These are phyloP conservation scores for Drosophila novamexicana DNA, from an alignment of 1,140 invertebrate genomes.

Conservation along the genomic window DNA sequence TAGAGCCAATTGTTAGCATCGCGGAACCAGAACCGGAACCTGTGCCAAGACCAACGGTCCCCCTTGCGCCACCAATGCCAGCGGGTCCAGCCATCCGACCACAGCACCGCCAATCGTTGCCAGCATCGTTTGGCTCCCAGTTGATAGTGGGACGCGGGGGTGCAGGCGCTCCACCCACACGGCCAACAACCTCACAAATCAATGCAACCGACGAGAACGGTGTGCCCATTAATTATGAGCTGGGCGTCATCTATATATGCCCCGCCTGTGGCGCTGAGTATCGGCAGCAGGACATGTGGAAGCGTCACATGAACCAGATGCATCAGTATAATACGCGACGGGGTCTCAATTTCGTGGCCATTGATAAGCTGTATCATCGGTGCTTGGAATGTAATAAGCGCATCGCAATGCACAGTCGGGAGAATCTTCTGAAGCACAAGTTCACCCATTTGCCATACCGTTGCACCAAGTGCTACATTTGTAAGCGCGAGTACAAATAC, in stretches of 20 bases:
- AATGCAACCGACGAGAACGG: conserved; percentile 71
- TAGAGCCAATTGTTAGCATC: conserved; percentile 57
- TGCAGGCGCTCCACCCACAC: conserved; percentile 11
- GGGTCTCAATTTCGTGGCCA: conserved; percentile 71
- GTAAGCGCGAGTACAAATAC: conserved; percentile 78
- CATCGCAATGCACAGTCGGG: conserved; percentile 80
- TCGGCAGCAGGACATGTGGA: conserved; percentile 74
- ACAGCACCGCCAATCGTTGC: conserved; percentile 43
- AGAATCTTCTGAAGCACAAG: conserved; percentile 80
- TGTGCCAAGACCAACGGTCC: conserved; percentile 4
- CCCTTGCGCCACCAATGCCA: conserved; percentile 21
- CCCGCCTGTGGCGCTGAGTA: conserved; percentile 71
- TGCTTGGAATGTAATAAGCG: conserved; percentile 76
- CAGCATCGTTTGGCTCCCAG: conserved; percentile 17
- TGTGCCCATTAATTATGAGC: conserved; percentile 71
- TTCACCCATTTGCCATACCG: conserved; percentile 78
- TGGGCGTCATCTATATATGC: conserved; percentile 78
- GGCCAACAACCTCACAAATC: conserved; percentile 70
- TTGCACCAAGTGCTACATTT: conserved; percentile 75
- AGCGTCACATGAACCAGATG: conserved; percentile 74
- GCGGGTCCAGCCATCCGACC: conserved; percentile 32
- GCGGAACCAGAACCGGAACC: conserved; percentile 29
- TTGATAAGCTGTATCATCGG: conserved; percentile 77
- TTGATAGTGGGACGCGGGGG: neutral
- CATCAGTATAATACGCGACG: conserved; percentile 73